A percentile compares a stretch with the other conserved stretches of the same genome.
Evolutionary conservation across 1,140 invertebrate species (phyloP).

Genomic region (Cydia fagiglandana): DNA sequence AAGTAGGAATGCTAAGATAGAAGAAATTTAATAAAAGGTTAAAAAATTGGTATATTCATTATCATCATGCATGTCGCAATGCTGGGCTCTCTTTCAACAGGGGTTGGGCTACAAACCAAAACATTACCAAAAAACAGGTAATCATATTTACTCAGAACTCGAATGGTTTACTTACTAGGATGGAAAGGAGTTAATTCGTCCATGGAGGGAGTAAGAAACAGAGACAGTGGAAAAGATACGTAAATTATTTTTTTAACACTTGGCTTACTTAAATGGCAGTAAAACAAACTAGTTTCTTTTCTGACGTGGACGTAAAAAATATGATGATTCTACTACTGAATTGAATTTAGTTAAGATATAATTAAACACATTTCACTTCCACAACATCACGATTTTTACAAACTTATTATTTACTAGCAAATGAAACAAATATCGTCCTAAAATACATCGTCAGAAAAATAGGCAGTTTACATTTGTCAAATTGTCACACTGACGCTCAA

Average conservation of each 20-base stretch:
- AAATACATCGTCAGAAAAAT: neutral
- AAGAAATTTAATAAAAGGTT: neutral
- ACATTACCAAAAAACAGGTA: neutral
- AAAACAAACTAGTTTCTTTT: neutral
- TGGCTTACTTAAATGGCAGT: slow-evolving; percentile 18
- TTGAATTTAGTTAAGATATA: neutral
- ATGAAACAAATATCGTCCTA: neutral
- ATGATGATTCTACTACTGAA: neutral
- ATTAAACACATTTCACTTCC: slow-evolving; percentile 7
- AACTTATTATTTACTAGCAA: slow-evolving; percentile 2
- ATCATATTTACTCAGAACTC: neutral
- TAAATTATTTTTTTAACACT: neutral
- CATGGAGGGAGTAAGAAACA: slow-evolving; percentile 41
- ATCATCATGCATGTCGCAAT: neutral
- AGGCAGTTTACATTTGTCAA: neutral
- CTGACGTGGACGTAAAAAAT: neutral
- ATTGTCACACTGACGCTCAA: neutral
- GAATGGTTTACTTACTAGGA: slow-evolving; percentile 49
- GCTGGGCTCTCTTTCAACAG: neutral
- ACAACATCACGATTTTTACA: neutral
- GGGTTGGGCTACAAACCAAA: neutral
- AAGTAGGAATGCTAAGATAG: neutral
- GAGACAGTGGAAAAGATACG: slow-evolving; percentile 33
- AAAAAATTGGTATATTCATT: neutral
- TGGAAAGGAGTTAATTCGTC: slow-evolving; percentile 51